Conservation (phyloP, 2,888 invertebrate genomes). For the Scrobipalpa atriplicella region DNA sequence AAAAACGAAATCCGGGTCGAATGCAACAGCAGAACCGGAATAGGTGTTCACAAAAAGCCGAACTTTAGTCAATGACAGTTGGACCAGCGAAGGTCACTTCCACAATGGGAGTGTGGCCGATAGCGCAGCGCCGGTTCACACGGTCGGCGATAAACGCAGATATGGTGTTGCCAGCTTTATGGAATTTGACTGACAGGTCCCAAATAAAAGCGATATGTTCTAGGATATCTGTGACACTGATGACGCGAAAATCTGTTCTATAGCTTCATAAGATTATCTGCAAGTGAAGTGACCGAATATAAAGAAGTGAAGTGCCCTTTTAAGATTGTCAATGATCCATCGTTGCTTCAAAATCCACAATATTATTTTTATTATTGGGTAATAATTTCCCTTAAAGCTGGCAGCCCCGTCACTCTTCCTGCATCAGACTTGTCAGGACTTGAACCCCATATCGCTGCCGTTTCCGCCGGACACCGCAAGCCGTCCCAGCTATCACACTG, state of each 20-base stretch:
- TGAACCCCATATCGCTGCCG: constrained; percentile 64
- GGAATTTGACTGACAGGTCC: not conserved
- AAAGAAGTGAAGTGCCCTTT: no score
- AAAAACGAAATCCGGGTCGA: constrained; percentile 6
- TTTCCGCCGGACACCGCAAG: constrained; percentile 76
- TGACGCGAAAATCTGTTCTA: no score
- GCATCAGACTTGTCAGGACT: constrained; percentile 61
- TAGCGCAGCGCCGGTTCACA: constrained; percentile 45
- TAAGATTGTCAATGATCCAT: no score
- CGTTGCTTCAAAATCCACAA: no score
- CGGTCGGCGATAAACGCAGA: constrained; percentile 26
- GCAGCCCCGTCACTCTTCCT: constrained; percentile 20
- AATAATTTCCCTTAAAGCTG: not conserved
- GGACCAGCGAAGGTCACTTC: constrained; percentile 48
- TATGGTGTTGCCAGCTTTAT: constrained; percentile 18
- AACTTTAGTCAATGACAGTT: constrained; percentile 44
- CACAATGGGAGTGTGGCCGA: constrained; percentile 38
- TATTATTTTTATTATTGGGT: no score
- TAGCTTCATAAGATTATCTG: no score
- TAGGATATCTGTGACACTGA: not conserved
- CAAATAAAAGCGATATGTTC: not conserved
- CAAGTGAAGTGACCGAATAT: no score
- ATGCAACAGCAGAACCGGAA: constrained; percentile 25
- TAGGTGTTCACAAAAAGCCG: constrained; percentile 22
- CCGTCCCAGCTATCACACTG: constrained; percentile 33